Percentiles rank a stretch among this genome's conserved stretches.
These are phyloP conservation scores for Pempheris klunzingeri DNA, from an alignment of 2,797 vertebrate species.

Conservation along the genomic window DNA sequence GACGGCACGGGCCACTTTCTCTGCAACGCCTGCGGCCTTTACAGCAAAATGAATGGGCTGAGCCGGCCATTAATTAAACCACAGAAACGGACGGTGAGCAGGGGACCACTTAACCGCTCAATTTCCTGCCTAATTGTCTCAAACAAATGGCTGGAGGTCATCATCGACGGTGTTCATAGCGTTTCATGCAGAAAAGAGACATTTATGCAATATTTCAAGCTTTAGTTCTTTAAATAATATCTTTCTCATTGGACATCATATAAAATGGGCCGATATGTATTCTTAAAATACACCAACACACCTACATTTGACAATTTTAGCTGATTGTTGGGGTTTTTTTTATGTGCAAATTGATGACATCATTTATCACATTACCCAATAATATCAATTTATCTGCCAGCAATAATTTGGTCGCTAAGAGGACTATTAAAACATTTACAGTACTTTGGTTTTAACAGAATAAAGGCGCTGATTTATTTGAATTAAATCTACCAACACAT, in stretches of 20 bases:
- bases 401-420: background rate
- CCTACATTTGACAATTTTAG: background rate
- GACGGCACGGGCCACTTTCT: conserved; percentile 99
- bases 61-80: conserved; percentile 98
- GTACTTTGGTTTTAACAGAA: background rate
- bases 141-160: conserved; percentile 64
- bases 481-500: background rate
- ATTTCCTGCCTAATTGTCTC: conserved; percentile 73
- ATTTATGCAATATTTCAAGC: background rate
- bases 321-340: background rate
- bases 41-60: conserved; percentile 99
- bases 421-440: background rate
- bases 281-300: background rate
- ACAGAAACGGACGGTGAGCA: conserved; percentile 95
- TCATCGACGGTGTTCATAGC: conserved; percentile 33
- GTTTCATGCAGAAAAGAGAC: background rate
- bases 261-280: background rate
- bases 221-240: background rate
- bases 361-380: background rate
- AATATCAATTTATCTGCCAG: background rate
- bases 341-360: background rate
- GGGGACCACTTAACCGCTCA: conserved; percentile 61
- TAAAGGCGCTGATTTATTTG: background rate
- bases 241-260: background rate
- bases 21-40: conserved; percentile 98